Conservation (phyloP, 2,113 vertebrate genomes). For the Hassar affinis region DNA sequence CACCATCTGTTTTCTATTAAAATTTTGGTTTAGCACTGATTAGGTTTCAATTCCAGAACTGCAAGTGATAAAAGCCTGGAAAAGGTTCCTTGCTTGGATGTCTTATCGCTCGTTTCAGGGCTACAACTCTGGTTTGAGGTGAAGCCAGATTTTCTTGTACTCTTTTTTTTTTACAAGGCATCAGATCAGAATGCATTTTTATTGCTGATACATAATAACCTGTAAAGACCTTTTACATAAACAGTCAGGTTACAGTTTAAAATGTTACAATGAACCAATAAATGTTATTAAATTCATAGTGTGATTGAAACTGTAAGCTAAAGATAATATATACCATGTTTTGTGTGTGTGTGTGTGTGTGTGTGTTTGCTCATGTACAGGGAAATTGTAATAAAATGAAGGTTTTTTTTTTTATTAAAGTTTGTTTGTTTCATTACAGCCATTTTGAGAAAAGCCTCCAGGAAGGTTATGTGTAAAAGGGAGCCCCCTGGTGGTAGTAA, state of each 20-base stretch:
- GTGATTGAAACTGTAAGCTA: background rate
- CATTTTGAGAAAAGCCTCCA: background rate
- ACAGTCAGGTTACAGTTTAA: background rate
- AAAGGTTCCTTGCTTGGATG: conserved; percentile 31
- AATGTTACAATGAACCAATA: background rate
- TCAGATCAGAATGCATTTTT: background rate
- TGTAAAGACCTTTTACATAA: conserved; percentile 16
- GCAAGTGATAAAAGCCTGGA: conserved; percentile 28
- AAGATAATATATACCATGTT: background rate
- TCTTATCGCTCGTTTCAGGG: conserved; percentile 32
- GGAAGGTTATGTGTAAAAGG: conserved; percentile 23
- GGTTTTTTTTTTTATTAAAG: background rate
- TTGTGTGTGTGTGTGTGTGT: background rate
- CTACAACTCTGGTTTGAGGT: background rate
- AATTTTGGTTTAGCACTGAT: conserved; percentile 24
- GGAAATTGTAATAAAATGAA: background rate
- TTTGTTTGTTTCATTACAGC: background rate
- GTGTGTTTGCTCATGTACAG: background rate
- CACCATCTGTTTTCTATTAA: conserved; percentile 43
- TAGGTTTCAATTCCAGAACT: conserved; percentile 31
- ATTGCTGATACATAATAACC: background rate
- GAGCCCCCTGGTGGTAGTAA: conserved; percentile 49
- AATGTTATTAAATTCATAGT: background rate
- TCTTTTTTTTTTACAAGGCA: conserved; percentile 19
- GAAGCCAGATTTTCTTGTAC: conserved; percentile 1